These are phyloP conservation scores for Iguana delicatissima DNA, from an alignment of 2,797 vertebrate species.

Conservation along the genomic window DNA sequence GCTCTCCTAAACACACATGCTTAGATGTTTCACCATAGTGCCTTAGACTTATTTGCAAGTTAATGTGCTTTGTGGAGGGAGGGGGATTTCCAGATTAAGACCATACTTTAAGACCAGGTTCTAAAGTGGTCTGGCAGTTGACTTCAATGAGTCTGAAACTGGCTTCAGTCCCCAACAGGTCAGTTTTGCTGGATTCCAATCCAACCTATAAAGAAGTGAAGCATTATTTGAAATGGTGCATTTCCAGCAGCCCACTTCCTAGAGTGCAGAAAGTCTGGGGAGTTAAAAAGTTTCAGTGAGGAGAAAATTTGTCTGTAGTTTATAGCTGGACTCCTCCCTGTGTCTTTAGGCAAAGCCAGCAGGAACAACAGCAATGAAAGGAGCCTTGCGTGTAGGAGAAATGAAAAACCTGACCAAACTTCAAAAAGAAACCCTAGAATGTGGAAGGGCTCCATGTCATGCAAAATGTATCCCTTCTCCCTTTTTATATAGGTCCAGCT, in stretches of 20 bases:
- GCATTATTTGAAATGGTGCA: not conserved
- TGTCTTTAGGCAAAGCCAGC: not conserved
- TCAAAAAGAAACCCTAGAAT: not conserved
- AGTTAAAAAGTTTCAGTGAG: not conserved
- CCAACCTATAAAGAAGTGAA: conserved; percentile 63
- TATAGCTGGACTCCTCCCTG: not conserved
- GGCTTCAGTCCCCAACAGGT: conserved; percentile 1
- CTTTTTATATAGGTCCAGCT: not conserved
- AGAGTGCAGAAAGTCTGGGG: not conserved
- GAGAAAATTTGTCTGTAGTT: not conserved
- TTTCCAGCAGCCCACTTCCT: not conserved
- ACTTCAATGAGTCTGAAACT: conserved; percentile 11
- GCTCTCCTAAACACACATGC: not conserved
- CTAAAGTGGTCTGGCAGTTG: conserved; percentile 25
- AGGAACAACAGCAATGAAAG: not conserved
- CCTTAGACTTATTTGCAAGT: conserved; percentile 23
- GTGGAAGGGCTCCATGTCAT: not conserved
- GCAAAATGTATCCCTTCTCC: not conserved
- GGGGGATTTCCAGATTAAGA: conserved; percentile 9
- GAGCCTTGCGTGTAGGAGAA: not conserved
- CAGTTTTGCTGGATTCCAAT: conserved; percentile 41
- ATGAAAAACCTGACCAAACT: not conserved
- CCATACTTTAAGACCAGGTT: not conserved
- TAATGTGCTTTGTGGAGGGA: not conserved
- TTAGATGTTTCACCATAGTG: not conserved